Base-by-base conservation (phyloP, 2,888 invertebrate genomes). In the Rhabditoides inermis region DNA sequence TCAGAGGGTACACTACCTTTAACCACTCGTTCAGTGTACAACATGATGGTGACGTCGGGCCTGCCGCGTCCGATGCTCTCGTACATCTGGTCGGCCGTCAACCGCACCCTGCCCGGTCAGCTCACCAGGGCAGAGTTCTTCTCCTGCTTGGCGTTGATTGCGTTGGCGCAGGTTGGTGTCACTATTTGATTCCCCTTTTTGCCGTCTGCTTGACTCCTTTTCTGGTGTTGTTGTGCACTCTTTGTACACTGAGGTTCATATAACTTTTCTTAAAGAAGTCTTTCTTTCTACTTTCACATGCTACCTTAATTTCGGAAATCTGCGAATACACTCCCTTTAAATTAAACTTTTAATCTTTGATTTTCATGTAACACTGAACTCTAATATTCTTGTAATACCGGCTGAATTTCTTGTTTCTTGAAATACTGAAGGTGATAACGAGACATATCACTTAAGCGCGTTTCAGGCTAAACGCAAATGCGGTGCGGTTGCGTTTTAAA, bases 1-100 rank as follows among this genome's bases (percentile, higher is more conserved):
- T n/a, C n/a, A n/a, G n/a, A n/a, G n/a, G n/a, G n/a, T n/a, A n/a
- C n/a, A n/a, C n/a, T n/a, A n/a, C n/a, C n/a, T n/a, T n/a, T n/a
- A n/a, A n/a, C n/a, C n/a, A n/a, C n/a, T n/a, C n/a, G 58, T 56
- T 57, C 77, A 53, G 72, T 81, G n/a, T 81, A 80, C 65, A 78
- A 79, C 12, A 73, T 81, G 32, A 70, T 81, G 52, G 59, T 79
- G 28, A 69, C 79, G 44, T 79, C 79, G 58, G 78, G 78, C 1
- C 63, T 81, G 39, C 72, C 77, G 1, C 74, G 77, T 32, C 77
- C 79, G 48, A 65, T 75, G 20, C 68, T 81, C 18, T 79, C 80
- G 4, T 72, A 77, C 52, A 77, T 82, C 26, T 81, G 81, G 81
- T 70, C 72, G 5, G 61, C 80, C 55, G 78, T 78, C 42, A 81